Evolutionary conservation across 2,888 invertebrate genomes (phyloP).

Genomic region (Horisme vitalbata): DNA sequence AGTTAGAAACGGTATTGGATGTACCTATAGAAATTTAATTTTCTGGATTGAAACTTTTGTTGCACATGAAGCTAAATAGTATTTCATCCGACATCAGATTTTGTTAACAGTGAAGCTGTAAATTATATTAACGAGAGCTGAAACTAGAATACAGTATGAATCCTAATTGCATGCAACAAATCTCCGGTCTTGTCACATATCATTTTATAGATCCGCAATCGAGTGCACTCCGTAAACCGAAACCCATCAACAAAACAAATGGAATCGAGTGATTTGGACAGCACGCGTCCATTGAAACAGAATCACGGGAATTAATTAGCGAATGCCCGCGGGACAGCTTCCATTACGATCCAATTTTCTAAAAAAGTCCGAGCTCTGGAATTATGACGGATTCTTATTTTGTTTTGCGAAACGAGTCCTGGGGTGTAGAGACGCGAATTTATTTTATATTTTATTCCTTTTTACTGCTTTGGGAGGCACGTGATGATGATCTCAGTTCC

Average conservation of each 20-base stretch:
- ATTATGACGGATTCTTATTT: constrained; percentile 64
- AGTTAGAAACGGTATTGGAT: too few species aligned
- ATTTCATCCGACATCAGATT: too few species aligned
- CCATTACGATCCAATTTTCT: constrained; percentile 48
- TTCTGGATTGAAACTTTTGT: too few species aligned
- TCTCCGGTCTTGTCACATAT: constrained; percentile 1
- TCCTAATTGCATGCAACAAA: constrained; percentile 7
- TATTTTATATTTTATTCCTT: too few species aligned
- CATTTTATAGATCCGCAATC: constrained; percentile 1
- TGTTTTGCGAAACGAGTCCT: constrained; percentile 55
- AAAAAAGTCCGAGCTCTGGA: constrained; percentile 31
- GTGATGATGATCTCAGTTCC: too few species aligned
- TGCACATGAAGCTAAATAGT: too few species aligned
- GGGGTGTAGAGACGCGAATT: too few species aligned
- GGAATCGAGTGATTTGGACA: constrained; percentile 40
- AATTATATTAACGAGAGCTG: not conserved
- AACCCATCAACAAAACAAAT: constrained; percentile 33
- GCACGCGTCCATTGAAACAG: constrained; percentile 37
- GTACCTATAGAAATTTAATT: too few species aligned
- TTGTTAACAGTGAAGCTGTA: too few species aligned
- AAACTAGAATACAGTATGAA: not conserved
- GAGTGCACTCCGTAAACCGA: constrained; percentile 11
- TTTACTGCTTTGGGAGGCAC: too few species aligned
- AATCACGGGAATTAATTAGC: constrained; percentile 52
- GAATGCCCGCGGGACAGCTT: constrained; percentile 36